Evolutionary conservation across 2,797 vertebrate genomes (phyloP).

Genomic region (Cyprinodon diabolis): DNA sequence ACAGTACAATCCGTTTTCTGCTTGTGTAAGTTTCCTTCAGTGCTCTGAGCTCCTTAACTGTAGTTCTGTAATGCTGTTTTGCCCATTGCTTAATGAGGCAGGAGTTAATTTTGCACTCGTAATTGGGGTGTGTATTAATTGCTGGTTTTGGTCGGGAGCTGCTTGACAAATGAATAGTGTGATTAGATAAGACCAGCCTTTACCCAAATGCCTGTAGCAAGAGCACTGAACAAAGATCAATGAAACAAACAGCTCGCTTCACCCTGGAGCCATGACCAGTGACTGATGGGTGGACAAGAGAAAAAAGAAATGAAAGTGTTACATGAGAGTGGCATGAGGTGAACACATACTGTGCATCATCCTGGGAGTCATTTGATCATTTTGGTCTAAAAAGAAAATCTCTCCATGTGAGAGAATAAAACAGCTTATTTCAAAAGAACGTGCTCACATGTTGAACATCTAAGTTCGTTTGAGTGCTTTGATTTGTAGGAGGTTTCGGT

Average conservation of each 20-base stretch:
- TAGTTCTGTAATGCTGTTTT: slow-evolving; percentile 2
- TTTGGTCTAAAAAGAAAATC: neutral
- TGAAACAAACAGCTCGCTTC: slow-evolving; percentile 55
- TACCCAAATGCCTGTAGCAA: slow-evolving; percentile 57
- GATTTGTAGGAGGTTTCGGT: neutral
- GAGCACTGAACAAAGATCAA: slow-evolving; percentile 64
- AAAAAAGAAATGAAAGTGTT: slow-evolving; percentile 41
- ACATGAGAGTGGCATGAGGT: slow-evolving; percentile 22
- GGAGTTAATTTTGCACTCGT: slow-evolving; percentile 55
- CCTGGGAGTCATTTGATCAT: slow-evolving; percentile 10
- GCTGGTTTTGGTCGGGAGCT: slow-evolving; percentile 44
- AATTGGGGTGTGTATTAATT: slow-evolving; percentile 72
- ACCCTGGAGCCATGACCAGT: slow-evolving; percentile 27
- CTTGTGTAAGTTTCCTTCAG: slow-evolving; percentile 3
- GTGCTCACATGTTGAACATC: neutral
- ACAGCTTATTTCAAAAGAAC: neutral
- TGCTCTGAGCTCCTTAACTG: slow-evolving; percentile 3
- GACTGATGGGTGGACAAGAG: slow-evolving; percentile 52
- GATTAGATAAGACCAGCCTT: slow-evolving; percentile 69
- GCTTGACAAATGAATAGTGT: slow-evolving; percentile 64
- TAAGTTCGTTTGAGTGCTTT: neutral
- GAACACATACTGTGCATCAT: slow-evolving; percentile 4
- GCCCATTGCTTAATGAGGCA: slow-evolving; percentile 50
- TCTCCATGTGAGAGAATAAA: neutral
- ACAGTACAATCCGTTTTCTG: slow-evolving; percentile 32